Evolutionary conservation across 2,113 vertebrate genomes (phyloP), one percentile per base, ranked within the genome.

Genomic region (Lichenostomus cassidix): DNA sequence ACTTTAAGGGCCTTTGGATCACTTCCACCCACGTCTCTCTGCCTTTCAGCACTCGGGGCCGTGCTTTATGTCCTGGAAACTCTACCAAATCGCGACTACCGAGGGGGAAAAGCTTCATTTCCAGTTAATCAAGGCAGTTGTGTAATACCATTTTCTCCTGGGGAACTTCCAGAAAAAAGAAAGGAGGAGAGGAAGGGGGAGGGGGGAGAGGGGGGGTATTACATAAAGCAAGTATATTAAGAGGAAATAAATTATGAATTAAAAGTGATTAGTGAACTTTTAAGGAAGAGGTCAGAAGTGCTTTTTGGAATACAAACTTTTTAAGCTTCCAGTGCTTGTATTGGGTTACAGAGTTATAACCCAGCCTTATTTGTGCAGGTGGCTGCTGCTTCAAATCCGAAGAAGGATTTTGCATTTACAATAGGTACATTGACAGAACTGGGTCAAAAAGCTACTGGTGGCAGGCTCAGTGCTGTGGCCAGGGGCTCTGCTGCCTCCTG

Each of bases 291-390:
- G 97, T 98, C 97, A 97, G 97, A 89, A 96, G 90, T 95, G 93
- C 97, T 92, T 97, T 96, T 94, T 95, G 89, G 95, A 96, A 96
- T 97, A 96, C 96, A 98, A 87, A 97, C 96, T 97, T 97, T 90
- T 97, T 95, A 95, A 82, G 96, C 96, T 98, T 97, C 97, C 90
- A 95, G 95, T 94, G 70, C 94, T 94, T 96, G 96, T 95, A 96
- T 97, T 98, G 29, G n/a, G 96, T 98, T 98, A 97, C 97, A 96
- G 87, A 98, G 97, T 97, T 97, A 97, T 96, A 97, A 97, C 97
- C 89, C 31, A 0, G 92, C 77, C 94, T 97, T 99, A 98, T 99
- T 99, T 98, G 94, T 98, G 98, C 98, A 99, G 98, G 98, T 99
- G 98, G 98, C 94, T 91, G 97, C 97, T 95, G 96, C 94, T 94